A percentile compares a stretch with the other conserved stretches of the same genome.
Conservation (phyloP, 2,888 invertebrate genomes). For the Alcis repandata region DNA sequence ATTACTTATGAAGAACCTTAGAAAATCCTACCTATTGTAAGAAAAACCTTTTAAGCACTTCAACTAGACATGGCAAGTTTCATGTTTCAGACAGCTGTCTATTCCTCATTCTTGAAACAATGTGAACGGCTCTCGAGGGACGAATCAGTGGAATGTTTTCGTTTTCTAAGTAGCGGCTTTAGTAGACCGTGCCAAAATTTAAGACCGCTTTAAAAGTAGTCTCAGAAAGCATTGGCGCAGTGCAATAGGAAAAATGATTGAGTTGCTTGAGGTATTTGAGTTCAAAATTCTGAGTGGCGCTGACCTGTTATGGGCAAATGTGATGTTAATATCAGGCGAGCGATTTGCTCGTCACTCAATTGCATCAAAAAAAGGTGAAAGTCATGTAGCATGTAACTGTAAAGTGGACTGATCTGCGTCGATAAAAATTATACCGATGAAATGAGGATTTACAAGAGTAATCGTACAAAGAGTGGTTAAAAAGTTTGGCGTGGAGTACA, state of each 20-base stretch:
- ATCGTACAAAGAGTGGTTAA: no score
- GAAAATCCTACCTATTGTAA: not conserved
- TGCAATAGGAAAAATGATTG: not conserved
- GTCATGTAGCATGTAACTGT: no score
- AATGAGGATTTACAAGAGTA: no score
- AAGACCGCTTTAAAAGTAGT: not conserved
- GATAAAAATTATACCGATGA: not conserved
- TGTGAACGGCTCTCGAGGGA: not conserved
- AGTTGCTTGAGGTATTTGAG: not conserved
- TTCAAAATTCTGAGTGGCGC: no score
- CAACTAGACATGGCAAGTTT: not conserved
- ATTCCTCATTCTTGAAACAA: not conserved
- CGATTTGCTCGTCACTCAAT: no score
- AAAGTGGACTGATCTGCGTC: not conserved
- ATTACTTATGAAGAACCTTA: no score
- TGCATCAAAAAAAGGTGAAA: no score
- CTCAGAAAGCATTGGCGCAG: not conserved
- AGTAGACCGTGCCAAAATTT: not conserved
- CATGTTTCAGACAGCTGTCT: slow-evolving; percentile 3
- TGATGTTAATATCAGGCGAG: no score
- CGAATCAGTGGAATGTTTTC: not conserved
- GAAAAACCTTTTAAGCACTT: slow-evolving; percentile 8
- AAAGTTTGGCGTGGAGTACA: not conserved
- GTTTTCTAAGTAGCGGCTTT: not conserved
- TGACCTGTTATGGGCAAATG: no score